These are phyloP conservation scores for Akabosia matsudoensis DNA, from an alignment of 1,140 invertebrate genomes.

Conservation along the genomic window DNA sequence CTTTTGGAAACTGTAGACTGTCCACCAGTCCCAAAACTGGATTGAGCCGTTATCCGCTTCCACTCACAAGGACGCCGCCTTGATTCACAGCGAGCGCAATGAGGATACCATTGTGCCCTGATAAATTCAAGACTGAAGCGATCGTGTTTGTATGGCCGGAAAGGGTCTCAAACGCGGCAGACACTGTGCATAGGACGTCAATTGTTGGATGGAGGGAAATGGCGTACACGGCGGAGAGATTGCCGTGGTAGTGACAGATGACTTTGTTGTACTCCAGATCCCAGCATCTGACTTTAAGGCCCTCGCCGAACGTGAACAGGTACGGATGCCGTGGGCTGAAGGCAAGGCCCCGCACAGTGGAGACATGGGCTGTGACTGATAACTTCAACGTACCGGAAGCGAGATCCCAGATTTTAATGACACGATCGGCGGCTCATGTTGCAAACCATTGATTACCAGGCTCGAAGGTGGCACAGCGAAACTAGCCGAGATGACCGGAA, in stretches of 20 bases:
- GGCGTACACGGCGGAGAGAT: constrained; percentile 93
- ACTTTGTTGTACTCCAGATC: constrained; percentile 99
- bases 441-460: constrained; percentile 95
- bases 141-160: constrained; percentile 95
- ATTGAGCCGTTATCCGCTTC: too few species aligned
- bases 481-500: constrained; percentile 97
- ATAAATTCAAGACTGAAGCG: constrained; percentile 84
- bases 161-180: constrained; percentile 94
- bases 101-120: too few species aligned
- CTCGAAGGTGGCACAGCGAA: too few species aligned
- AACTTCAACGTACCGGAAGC: constrained; percentile 92
- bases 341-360: constrained; percentile 89
- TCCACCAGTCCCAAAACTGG: too few species aligned
- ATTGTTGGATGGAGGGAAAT: constrained; percentile 91
- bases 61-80: too few species aligned
- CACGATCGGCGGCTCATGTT: constrained; percentile 90
- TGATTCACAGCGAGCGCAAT: too few species aligned
- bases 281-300: constrained; percentile 99
- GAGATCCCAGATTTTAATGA: constrained; percentile 99
- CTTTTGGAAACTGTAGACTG: too few species aligned
- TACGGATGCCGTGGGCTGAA: constrained; percentile 95
- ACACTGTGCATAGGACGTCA: constrained; percentile 82
- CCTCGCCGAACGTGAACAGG: constrained; percentile 97
- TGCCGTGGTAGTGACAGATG: constrained; percentile 97
- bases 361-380: constrained; percentile 97